phyloP scores from a whole-genome alignment of 2,888 invertebrate species.

The Lymantria dispar region DNA sequence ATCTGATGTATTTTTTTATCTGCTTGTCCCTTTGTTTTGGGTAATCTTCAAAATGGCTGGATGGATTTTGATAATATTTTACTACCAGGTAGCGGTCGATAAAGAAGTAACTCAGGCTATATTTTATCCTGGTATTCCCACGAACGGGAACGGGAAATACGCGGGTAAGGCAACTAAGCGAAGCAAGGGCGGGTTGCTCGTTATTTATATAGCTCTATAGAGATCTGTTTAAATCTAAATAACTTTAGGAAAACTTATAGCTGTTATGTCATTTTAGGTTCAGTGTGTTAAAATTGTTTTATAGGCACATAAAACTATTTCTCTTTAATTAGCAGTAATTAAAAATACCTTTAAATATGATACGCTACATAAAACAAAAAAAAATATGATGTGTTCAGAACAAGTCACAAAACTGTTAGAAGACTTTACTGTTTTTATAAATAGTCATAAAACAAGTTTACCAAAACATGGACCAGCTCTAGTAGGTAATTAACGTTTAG shows the following conservation, averaged over 20 bases:
- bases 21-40: no score
- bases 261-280: constrained; percentile 12
- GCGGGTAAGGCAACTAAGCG: no score
- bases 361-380: background rate
- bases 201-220: no score
- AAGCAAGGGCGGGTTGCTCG: no score
- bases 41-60: no score
- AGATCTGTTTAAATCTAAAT: constrained; percentile 2
- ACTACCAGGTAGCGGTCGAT: no score
- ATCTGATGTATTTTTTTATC: no score
- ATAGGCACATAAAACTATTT: constrained; percentile 1
- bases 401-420: background rate
- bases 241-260: constrained; percentile 10
- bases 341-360: background rate
- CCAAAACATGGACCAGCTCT: background rate
- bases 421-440: background rate
- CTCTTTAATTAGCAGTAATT: background rate
- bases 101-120: no score
- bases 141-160: no score
- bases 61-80: no score
- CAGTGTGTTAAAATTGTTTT: constrained; percentile 10
- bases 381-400: background rate
- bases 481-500: background rate
- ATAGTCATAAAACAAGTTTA: background rate
- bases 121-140: no score